Evolutionary conservation across 2,888 invertebrate genomes (phyloP).

Genomic region (Ormyrus nitidulus): DNA sequence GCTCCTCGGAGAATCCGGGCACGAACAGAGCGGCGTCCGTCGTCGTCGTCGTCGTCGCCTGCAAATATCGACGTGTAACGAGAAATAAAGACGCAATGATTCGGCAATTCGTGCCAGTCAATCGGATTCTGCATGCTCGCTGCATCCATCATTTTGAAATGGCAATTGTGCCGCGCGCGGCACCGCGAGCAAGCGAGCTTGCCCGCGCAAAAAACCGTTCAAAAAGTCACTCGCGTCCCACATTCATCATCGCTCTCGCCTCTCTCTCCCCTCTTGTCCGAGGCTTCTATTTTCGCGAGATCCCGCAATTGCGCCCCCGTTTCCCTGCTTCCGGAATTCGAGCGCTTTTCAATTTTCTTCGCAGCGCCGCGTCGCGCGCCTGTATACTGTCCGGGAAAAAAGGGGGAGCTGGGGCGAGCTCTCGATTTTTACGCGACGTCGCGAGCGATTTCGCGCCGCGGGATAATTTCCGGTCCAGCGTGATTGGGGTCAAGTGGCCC

Average conservation of each 20-base stretch:
- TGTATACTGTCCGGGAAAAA: no score
- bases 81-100: conserved; percentile 38
- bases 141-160: conserved; percentile 29
- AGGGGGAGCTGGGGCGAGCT: no score
- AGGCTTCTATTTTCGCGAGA: conserved; percentile 8
- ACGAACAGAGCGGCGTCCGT: no score
- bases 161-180: conserved; percentile 8
- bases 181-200: no score
- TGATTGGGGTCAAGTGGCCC: conserved; percentile 28
- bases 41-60: no score
- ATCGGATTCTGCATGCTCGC: conserved; percentile 1
- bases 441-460: conserved; percentile 10
- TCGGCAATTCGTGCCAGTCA: conserved; percentile 1
- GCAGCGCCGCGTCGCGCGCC: neutral
- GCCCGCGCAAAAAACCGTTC: conserved; percentile 10
- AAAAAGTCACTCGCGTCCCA: conserved; percentile 41
- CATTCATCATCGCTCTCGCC: conserved; percentile 39
- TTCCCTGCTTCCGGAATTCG: conserved; percentile 43
- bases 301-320: conserved; percentile 19
- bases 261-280: no score
- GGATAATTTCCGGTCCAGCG: conserved; percentile 43
- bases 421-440: neutral
- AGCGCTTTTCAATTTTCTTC: conserved; percentile 52
- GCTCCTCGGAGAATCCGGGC: no score
- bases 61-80: neutral